Base-by-base conservation (phyloP, 2,797 vertebrate genomes). In the Liparis tanakae region DNA sequence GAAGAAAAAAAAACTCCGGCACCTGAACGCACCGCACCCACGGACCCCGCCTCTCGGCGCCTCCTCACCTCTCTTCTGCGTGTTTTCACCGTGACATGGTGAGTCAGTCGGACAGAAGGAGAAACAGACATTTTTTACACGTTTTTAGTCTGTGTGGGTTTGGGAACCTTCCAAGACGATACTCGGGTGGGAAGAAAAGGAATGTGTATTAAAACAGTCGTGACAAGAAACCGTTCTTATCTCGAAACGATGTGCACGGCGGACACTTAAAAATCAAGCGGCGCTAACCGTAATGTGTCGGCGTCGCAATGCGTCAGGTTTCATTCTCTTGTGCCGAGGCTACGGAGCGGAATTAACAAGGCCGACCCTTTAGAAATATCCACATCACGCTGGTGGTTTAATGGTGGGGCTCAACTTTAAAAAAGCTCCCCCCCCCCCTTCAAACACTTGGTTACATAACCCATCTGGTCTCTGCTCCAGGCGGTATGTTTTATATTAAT, bases 391-490 rank as follows among this genome's bases (percentile, higher is more conserved):
- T 74, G 22, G 81, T 74, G 50, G 72, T 79, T 72, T 72, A 76
- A 72, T 74, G 61, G 54, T 70, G 53, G 68, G 73, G 54, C 33
- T 62, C 62, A 72, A 82, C 36, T 79, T 10, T 30, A 30, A 79
- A 75, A 61, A 70, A 43, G 41, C 51, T 70, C 51, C 39, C 39
- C 57, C 25, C 25, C n/a, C n/a, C n/a, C n/a, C 70, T 46, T 44
- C 36, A 78, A 71, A 72, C 63, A 66, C n/a, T 18, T 6, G 43
- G 61, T 82, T 81, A 79, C 53, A 57, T 54, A 86, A 81, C 65
- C 78, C 76, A 82, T 86, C 80, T 84, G 83, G 64, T 81, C 58
- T n/a, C 30, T 78, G 71, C 79, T 76, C 15, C 51, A 33, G 78
- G 71, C 25, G 25, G 25, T 30, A 81, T 33, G 51, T 85, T 86